Conservation (phyloP, 1,140 invertebrate species). For the Atta texana region DNA sequence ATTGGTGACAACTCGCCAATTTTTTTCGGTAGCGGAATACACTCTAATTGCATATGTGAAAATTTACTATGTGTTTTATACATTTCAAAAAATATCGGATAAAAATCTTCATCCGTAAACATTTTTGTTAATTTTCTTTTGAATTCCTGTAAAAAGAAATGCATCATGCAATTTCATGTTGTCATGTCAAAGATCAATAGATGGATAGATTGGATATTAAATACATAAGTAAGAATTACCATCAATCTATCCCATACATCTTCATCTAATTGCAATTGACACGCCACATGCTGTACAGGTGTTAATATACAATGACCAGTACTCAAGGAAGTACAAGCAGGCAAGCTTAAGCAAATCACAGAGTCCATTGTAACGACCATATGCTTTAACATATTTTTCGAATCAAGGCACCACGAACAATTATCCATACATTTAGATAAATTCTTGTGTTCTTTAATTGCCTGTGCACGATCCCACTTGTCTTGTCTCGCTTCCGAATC, state of each 20-base stretch:
- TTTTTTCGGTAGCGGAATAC: conserved; percentile 94
- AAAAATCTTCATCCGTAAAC: conserved; percentile 91
- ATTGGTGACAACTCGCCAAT: conserved; percentile 95
- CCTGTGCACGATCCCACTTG: conserved; percentile 88
- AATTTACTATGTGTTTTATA: conserved; percentile 91
- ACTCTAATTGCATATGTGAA: conserved; percentile 96
- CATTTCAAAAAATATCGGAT: conserved; percentile 97
- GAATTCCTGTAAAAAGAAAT: conserved; percentile 87
- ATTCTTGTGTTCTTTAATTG: conserved; percentile 91
- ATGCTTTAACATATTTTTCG: conserved; percentile 93
- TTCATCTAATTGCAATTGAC: conserved; percentile 95
- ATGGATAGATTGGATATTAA: no score
- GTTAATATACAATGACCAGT: conserved; percentile 95
- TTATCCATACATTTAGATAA: conserved; percentile 91
- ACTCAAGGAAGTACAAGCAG: conserved; percentile 92
- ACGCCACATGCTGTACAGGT: conserved; percentile 93
- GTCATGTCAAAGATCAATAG: no score
- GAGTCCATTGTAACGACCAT: conserved; percentile 93
- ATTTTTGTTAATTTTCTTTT: conserved; percentile 92
- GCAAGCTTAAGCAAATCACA: conserved; percentile 94
- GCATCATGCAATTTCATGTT: neutral
- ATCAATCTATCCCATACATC: conserved; percentile 96
- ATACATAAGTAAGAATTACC: conserved; percentile 83
- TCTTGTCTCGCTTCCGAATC: conserved; percentile 88
- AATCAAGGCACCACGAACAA: conserved; percentile 94